A percentile compares a stretch with the other conserved stretches of the same genome.
Conservation (phyloP, 2,113 vertebrate species). For the Puma concolor region DNA sequence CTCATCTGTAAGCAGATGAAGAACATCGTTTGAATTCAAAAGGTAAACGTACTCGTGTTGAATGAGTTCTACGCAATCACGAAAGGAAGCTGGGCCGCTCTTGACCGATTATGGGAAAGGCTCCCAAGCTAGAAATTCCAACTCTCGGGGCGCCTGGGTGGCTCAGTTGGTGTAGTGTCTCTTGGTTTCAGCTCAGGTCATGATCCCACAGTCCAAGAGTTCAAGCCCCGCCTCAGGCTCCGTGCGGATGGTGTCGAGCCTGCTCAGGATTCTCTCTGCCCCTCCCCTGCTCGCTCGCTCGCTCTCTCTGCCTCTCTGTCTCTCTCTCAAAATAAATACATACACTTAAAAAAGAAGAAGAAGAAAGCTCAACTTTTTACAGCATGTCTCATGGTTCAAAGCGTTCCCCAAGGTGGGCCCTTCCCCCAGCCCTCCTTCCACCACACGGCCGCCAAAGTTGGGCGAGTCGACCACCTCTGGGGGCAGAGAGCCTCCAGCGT, state of each 20-base stretch:
- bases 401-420: not conserved
- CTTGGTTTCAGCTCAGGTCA: no score
- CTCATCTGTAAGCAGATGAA: conserved; percentile 9
- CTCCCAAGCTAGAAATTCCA: not conserved
- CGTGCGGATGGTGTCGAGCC: accelerated
- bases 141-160: not conserved
- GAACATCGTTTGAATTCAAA: conserved; percentile 28
- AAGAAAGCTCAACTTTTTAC: not conserved
- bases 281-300: no score
- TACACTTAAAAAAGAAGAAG: no score
- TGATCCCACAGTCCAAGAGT: no score
- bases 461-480: not conserved
- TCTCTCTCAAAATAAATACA: no score
- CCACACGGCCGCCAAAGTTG: accelerated
- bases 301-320: no score
- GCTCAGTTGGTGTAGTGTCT: no score
- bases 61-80: not conserved
- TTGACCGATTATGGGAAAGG: not conserved
- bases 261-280: no score
- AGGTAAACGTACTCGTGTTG: not conserved
- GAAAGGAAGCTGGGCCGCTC: not conserved
- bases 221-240: no score
- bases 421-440: not conserved
- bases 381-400: not conserved
- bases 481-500: not conserved